phyloP scores from a whole-genome alignment of 2,888 invertebrate genomes.

The Rhynchonema sp. region DNA sequence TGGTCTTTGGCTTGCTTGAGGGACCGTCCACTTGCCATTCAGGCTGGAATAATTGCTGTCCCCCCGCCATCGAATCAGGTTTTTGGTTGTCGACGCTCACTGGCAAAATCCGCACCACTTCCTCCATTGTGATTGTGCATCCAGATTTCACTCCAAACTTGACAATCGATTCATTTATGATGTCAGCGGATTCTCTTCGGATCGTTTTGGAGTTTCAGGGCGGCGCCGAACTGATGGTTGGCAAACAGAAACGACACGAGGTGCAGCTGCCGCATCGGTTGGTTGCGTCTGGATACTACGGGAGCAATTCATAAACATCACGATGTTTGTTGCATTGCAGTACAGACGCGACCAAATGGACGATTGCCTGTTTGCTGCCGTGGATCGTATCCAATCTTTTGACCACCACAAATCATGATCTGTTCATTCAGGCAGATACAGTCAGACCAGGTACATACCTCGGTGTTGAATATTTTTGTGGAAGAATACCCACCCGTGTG shows the following conservation, averaged over 20 bases:
- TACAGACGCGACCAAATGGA: slow-evolving; percentile 37
- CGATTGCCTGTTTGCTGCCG: slow-evolving; percentile 47
- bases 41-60: no score
- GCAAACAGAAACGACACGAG: slow-evolving; percentile 44
- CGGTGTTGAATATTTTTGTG: no score
- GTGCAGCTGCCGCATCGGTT: neutral
- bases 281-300: no score
- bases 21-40: no score
- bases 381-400: slow-evolving; percentile 71
- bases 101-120: neutral
- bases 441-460: slow-evolving; percentile 30
- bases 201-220: slow-evolving; percentile 43
- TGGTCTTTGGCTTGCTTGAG: no score
- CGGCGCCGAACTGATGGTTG: slow-evolving; percentile 73
- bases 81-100: no score
- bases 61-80: no score
- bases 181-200: neutral
- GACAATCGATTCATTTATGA: no score
- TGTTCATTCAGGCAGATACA: slow-evolving; percentile 32
- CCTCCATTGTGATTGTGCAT: neutral
- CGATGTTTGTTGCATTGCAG: neutral
- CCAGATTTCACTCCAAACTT: no score
- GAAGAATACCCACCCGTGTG: no score
- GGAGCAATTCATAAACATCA: neutral
- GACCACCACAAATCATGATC: slow-evolving; percentile 53